Base-by-base conservation (phyloP, 2,113 vertebrate species). In the Eptesicus fuscus region DNA sequence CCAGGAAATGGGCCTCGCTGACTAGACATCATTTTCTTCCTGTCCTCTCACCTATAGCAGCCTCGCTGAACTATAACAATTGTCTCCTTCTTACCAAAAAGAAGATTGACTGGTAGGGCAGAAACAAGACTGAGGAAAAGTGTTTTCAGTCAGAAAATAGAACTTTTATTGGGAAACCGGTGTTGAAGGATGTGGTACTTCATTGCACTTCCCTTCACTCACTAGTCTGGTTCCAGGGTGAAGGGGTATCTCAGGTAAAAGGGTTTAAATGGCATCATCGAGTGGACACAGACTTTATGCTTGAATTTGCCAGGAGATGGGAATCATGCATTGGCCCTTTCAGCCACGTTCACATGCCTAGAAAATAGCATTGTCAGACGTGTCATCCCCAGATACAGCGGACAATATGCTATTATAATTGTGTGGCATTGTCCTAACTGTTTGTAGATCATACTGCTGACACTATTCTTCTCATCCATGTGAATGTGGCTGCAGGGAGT, bases 401-500 rank as follows among this genome's bases (percentile, higher is more conserved):
- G 96, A 95, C 96, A 96, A 74, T 94, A 93, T 97, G 94, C 95
- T 95, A 17, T 96, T 95, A 94, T 91, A 96, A 96, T 96, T 87
- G 92, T n/a, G 32, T 28, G 65, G 79, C 94, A 88, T 96, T 96
- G 96, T 95, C 96, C 96, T 97, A 90, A 74, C 94, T 89, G 88
- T 95, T 95, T 65, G 70, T 88, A 95, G 88, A 94, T 93, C 95
- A 91, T 96, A 61, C 93, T 96, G 91, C 93, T 74, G 95, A 97
- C 96, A 93, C 83, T 82, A 88, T 95, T 96, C 94, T 77, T 94
- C 88, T 95, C 88, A 85, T 92, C 69, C 96, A 94, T 95, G 96
- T 96, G 96, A 91, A 87, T 93, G 93, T 86, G 93, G 79, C 96
- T 91, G 73, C 28, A 59, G 88, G 90, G 96, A 96, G 85, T 30